A percentile compares a stretch with the other conserved stretches of the same genome.
These are phyloP conservation scores for Styela clava DNA, from an alignment of 23 tunicate species.

Conservation along the genomic window DNA sequence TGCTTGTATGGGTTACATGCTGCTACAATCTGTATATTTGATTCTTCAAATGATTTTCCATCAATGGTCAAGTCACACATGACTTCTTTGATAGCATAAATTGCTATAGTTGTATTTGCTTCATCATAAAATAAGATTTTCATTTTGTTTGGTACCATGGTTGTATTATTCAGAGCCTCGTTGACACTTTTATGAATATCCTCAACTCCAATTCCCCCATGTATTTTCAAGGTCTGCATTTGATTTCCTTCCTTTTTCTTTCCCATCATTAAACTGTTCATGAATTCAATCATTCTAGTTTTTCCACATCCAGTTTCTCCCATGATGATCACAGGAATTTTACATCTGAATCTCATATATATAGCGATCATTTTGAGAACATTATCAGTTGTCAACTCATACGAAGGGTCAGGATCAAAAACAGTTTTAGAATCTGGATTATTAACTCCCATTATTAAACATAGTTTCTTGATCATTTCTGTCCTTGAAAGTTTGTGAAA, in stretches of 20 bases:
- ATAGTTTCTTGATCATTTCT: slow-evolving; percentile 34
- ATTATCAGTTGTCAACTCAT: slow-evolving; percentile 85
- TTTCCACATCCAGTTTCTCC: slow-evolving; percentile 93
- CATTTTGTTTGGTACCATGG: not conserved
- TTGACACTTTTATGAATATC: not conserved
- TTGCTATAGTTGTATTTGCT: slow-evolving; percentile 62
- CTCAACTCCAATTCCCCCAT: slow-evolving; percentile 70
- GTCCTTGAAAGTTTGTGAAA: slow-evolving; percentile 37
- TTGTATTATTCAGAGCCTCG: not conserved
- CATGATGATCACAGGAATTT: slow-evolving; percentile 76
- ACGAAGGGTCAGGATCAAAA: slow-evolving; percentile 66
- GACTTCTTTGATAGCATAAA: slow-evolving; percentile 65
- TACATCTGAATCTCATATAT: slow-evolving; percentile 67
- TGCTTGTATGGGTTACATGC: slow-evolving; percentile 54
- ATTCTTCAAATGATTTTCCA: slow-evolving; percentile 34
- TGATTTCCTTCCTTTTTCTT: not conserved
- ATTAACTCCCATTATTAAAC: slow-evolving; percentile 49
- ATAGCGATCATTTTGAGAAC: slow-evolving; percentile 77
- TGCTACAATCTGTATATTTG: slow-evolving; percentile 48
- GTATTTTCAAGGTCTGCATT: slow-evolving; percentile 69
- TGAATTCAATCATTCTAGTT: slow-evolving; percentile 77
- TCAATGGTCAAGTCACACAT: slow-evolving; percentile 48
- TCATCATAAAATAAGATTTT: slow-evolving; percentile 51
- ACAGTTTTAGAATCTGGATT: slow-evolving; percentile 2
- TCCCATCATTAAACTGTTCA: slow-evolving; percentile 53